A percentile compares a stretch with the other conserved stretches of the same genome.
phyloP scores from a whole-genome alignment of 2,113 vertebrate species.

The Barbus barbus region DNA sequence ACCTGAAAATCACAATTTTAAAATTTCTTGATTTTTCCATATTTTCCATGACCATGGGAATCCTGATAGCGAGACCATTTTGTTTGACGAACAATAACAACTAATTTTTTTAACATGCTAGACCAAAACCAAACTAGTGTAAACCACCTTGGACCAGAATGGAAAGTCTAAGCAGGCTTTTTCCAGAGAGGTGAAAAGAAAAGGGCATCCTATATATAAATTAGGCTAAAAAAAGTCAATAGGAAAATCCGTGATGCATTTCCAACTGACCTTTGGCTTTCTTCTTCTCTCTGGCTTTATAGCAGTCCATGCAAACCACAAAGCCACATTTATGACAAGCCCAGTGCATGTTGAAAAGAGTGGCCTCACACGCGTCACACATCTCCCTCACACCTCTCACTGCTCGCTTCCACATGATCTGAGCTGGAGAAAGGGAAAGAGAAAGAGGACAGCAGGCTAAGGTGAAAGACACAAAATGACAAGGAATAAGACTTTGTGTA shows the following conservation, averaged over 20 bases:
- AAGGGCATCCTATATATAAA: background rate
- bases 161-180: background rate
- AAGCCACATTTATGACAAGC: constrained; percentile 93
- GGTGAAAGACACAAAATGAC: constrained; percentile 21
- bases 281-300: constrained; percentile 86
- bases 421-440: constrained; percentile 78
- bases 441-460: constrained; percentile 45
- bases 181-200: background rate
- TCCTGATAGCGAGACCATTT: background rate
- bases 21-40: background rate
- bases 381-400: constrained; percentile 89
- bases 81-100: background rate
- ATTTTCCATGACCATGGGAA: background rate
- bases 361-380: constrained; percentile 91
- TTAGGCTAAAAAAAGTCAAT: background rate
- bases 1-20: too few relatives aligned
- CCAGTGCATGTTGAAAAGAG: constrained; percentile 90
- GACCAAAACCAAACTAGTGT: background rate
- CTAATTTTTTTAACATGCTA: background rate
- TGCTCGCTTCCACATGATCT: constrained; percentile 91
- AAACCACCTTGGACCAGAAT: background rate
- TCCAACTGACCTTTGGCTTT: constrained; percentile 81
- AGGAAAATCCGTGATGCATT: background rate
- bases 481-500: background rate
- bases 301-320: constrained; percentile 90